Base-by-base conservation (phyloP, 2,888 invertebrate genomes). In the Hyposoter dolosus region DNA sequence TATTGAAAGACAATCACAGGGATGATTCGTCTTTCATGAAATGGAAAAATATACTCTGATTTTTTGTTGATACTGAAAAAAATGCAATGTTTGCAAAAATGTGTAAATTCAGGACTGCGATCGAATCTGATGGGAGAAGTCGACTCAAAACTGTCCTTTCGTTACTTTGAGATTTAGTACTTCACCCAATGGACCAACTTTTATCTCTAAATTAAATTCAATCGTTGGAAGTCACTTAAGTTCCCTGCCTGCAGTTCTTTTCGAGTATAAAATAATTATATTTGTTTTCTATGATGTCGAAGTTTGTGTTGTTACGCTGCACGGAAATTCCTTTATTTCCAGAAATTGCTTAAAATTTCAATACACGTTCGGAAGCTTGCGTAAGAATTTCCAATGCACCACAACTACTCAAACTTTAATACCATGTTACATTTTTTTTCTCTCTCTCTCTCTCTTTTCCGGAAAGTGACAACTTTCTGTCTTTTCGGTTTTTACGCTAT, bases 151-250 rank as follows among this genome's bases (percentile, higher is more conserved):
- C 60, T 28, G 28, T 15, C 15, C 50, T 35, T 17, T 83, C 76
- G 43, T 9, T 68, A 66, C 66, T 40, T 28, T 68, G 72, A n/a
- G 72, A 72, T 72, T 66, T 75, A 17, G 9, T 65, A 69, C 12
- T 40, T 63, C 53, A 66, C 76, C 56, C 43, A 40, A 12, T 40
- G 50, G 35, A 72, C 68, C 56, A 69, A 28, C 60, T 50, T 32
- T 43, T 65, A 23, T 23, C 40, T 12, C 12, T 63, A 19, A 56
- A 50, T 74, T 47, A 32, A 63, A 69, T 69, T 53, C 40, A 35
- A 79, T 65, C 65, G 32, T 72, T 66, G 82, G 78, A 85, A 85
- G 82, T 85, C 76, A 60, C 15, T 85, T 83, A 83, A 83, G 79
- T 84, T 82, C 43, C 56, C 79, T 79, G 85, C 85, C 81, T 56